These are phyloP conservation scores for Palythoa caribaeorum DNA, from an alignment of 92 coral and sea anemone species.

Conservation along the genomic window DNA sequence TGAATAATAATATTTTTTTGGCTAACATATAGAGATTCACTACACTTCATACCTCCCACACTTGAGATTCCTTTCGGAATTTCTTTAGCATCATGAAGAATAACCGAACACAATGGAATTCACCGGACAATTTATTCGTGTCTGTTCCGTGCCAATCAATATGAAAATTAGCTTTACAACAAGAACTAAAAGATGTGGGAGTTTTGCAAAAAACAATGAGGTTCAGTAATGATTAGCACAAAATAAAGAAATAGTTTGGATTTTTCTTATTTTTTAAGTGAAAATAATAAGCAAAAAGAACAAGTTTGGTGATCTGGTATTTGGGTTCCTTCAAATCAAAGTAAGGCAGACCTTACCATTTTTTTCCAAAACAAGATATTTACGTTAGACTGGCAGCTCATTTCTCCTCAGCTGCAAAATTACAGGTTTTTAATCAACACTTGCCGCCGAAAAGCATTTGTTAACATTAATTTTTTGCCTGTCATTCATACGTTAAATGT, in stretches of 20 bases:
- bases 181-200: background rate
- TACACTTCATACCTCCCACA: background rate
- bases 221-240: too few species aligned
- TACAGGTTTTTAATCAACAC: conserved; percentile 14
- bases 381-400: background rate
- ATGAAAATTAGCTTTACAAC: background rate
- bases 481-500: conserved; percentile 24
- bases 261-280: too few species aligned
- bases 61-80: background rate
- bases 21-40: background rate
- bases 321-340: background rate
- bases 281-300: too few species aligned
- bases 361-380: background rate
- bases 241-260: too few species aligned
- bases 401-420: conserved; percentile 25
- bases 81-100: background rate
- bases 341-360: background rate
- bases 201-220: background rate
- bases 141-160: background rate
- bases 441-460: background rate
- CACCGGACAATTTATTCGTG: background rate
- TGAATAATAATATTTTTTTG: background rate
- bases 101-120: too few species aligned
- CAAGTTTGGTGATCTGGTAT: background rate
- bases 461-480: conserved; percentile 12